phyloP scores from a whole-genome alignment of 2,113 vertebrate genomes.

The Gila orcuttii region DNA sequence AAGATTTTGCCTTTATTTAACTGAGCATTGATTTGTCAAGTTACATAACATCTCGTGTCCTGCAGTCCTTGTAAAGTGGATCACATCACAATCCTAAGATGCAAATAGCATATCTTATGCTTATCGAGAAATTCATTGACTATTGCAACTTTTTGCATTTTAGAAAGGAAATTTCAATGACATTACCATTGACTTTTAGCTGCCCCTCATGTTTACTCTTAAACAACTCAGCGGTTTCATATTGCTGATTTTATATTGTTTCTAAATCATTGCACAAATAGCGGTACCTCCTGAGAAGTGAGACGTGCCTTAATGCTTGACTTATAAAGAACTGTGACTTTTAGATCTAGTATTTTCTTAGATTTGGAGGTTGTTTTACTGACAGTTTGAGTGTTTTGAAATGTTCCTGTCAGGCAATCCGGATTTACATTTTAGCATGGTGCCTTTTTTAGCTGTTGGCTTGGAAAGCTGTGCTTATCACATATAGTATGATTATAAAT shows the following conservation, averaged over 20 bases:
- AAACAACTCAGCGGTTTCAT: not conserved
- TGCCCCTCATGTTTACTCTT: not conserved
- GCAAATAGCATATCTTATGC: constrained; percentile 56
- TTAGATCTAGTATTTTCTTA: constrained; percentile 1
- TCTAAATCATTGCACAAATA: constrained; percentile 18
- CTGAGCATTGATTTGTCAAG: not conserved
- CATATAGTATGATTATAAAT: constrained; percentile 47
- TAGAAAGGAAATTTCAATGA: not conserved
- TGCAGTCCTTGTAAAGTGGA: not conserved
- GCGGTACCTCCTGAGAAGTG: not conserved
- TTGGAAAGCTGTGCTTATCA: constrained; percentile 48
- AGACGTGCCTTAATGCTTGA: not conserved
- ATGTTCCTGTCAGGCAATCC: constrained; percentile 39
- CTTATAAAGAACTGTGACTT: not conserved
- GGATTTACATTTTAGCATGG: constrained; percentile 48
- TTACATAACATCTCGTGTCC: not conserved
- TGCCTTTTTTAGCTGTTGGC: constrained; percentile 32
- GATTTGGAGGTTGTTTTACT: constrained; percentile 12
- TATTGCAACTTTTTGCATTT: not conserved
- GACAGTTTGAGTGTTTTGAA: constrained; percentile 24
- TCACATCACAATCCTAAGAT: constrained; percentile 53
- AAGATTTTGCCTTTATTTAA: not conserved
- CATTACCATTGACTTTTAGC: not conserved
- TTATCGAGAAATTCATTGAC: constrained; percentile 65
- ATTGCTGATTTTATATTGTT: constrained; percentile 5